A percentile compares a stretch with the other conserved stretches of the same genome.
Conservation (phyloP, 30 jellyfish, hydroid and myxozoan species). For the Chrysaora quinquecirrha region DNA sequence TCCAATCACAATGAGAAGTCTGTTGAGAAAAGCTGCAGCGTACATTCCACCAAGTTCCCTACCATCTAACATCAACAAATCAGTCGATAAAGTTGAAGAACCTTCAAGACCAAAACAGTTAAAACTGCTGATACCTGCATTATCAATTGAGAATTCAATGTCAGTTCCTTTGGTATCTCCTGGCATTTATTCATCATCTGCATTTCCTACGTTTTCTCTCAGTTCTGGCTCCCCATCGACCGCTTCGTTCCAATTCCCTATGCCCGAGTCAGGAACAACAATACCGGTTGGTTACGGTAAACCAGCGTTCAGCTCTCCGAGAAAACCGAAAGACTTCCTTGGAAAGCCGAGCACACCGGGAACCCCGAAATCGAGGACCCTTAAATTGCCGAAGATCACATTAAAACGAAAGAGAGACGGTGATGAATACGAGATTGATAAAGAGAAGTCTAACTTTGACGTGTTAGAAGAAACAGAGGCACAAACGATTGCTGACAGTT, state of each 20-base stretch:
- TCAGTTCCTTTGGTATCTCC: conserved; percentile 76
- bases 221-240: conserved; percentile 45
- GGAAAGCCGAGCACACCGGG: conserved; percentile 65
- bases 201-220: conserved; percentile 44
- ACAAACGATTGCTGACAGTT: conserved; percentile 61
- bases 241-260: conserved; percentile 58
- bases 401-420: conserved; percentile 79
- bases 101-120: conserved; percentile 49
- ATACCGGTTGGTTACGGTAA: conserved; percentile 56
- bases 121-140: conserved; percentile 59
- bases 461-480: conserved; percentile 67
- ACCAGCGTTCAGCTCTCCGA: conserved; percentile 52
- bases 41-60: conserved; percentile 42
- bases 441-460: conserved; percentile 74
- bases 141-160: conserved; percentile 39
- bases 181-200: conserved; percentile 20
- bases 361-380: conserved; percentile 67
- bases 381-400: conserved; percentile 71
- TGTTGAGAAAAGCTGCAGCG: conserved; percentile 56
- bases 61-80: neutral
- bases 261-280: conserved; percentile 35
- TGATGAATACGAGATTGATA: conserved; percentile 79
- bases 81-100: conserved; percentile 18
- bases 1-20: conserved; percentile 76
- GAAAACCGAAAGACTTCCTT: conserved; percentile 19